phyloP scores from a whole-genome alignment of 2,113 vertebrate species.

The Takifugu bimaculatus region DNA sequence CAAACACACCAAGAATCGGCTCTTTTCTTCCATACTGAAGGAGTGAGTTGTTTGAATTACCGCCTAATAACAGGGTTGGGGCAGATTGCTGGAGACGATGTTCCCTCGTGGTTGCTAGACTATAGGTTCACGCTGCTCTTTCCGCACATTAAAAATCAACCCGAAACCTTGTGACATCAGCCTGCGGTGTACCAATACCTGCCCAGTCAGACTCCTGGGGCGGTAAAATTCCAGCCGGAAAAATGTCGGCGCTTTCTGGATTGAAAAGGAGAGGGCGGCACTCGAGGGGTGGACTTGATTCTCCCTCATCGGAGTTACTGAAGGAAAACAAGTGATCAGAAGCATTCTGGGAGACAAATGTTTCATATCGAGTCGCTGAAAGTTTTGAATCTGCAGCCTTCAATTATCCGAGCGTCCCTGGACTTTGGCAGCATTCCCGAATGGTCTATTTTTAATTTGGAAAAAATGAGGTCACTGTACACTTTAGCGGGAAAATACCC shows the following conservation, averaged over 20 bases:
- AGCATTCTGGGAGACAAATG: background rate
- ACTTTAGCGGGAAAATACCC: slow-evolving; percentile 7
- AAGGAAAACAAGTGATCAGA: slow-evolving; percentile 35
- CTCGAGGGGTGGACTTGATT: slow-evolving; percentile 25
- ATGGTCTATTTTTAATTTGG: background rate
- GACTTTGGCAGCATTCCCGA: background rate
- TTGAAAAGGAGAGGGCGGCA: background rate
- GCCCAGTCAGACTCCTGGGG: slow-evolving; percentile 60
- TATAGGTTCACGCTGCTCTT: slow-evolving; percentile 47
- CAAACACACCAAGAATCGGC: slow-evolving; percentile 18
- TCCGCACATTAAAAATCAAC: slow-evolving; percentile 64
- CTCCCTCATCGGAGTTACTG: slow-evolving; percentile 17
- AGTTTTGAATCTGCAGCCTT: background rate
- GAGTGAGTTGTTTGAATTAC: slow-evolving; percentile 56
- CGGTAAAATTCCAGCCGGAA: slow-evolving; percentile 50
- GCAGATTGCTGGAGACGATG: slow-evolving; percentile 53
- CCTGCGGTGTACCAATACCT: slow-evolving; percentile 61
- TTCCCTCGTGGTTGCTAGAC: slow-evolving; percentile 59
- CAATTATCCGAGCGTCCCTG: background rate
- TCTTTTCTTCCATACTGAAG: slow-evolving; percentile 47
- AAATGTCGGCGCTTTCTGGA: slow-evolving; percentile 34
- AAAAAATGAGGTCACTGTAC: background rate
- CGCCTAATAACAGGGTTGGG: slow-evolving; percentile 58
- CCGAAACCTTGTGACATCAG: slow-evolving; percentile 56
- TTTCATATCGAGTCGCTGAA: background rate